Base-by-base conservation (phyloP, 2,113 vertebrate species). In the Lutjanus erythropterus region DNA sequence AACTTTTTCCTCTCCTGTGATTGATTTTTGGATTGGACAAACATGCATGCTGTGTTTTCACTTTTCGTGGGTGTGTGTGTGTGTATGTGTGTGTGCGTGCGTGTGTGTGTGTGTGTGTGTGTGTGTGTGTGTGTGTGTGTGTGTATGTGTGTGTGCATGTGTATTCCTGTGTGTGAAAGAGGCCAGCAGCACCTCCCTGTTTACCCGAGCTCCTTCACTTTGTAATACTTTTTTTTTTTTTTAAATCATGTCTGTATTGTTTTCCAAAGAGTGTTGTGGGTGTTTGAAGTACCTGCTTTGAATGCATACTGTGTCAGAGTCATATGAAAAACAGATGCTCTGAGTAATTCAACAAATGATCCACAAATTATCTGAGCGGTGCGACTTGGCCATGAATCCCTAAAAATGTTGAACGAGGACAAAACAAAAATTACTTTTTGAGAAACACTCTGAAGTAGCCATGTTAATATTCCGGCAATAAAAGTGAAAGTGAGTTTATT, bases 21-120 rank as follows among this genome's bases (percentile, higher is more conserved):
- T 82, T 1, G 71, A 88, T 85, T 72, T 69, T 31, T 50, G 55
- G 49, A 65, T 41, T 5, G 1, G 55, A 67, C 60, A 76, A 72
- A 75, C 81, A 79, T 39, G 60, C 52, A 69, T 11, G 47, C 67
- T 61, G 39, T 9, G n/a, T 67, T 53, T 74, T 70, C 64, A 25
- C 33, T 21, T 41, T 65, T 16, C 9, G 4, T 56, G 33, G 12
- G 6, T 3, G 25, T 31, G 21, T 37, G 21, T 72, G 50, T 44
- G 1, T 31, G n/a, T 7, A 0, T 15, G 33, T 44, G 19, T 56
- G 16, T 25, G 33, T 31, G n/a, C 9, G 0, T 15, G 33, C 35
- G 19, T 56, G 16, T 25, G 33, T 31, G n/a, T 7, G 0, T 15
- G 33, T 44, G 19, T 56, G 16, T 25, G 33, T 31, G n/a, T 9